Base-by-base conservation (phyloP, 2,888 invertebrate species). In the Notodonta ziczac region DNA sequence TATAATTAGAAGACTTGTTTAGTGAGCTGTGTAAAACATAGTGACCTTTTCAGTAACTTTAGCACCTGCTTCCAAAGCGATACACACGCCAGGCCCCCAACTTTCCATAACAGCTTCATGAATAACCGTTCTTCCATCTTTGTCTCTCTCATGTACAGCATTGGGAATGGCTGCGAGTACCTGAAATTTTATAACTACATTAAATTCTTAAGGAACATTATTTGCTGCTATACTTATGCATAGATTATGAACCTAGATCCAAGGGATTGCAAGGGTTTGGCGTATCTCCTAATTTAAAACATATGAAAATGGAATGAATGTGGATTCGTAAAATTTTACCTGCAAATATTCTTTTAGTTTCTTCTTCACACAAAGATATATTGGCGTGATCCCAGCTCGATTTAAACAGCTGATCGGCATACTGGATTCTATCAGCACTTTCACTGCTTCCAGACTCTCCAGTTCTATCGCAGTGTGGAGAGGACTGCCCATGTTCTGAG, bases 61-160 rank as follows among this genome's bases (percentile, higher is more conserved):
- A 24, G 90, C 88, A 14, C 87, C 86, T 13, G 86, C 82, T 74
- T 90, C 87, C 58, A 93, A 75, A 4, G 90, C 78, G 2, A 90
- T 73, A 48, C 78, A 77, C 2, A 89, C 87, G 4, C 91, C 90
- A 12, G 82, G 71, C 35, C 74, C 72, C 90, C 92, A 92, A 53
- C 78, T 79, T 2, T 73, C 73, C 13, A 82, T 67, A 2, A 92
- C 82, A 0, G 91, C 88, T 39, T 79, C 63, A 66, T 90, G 89
- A 2, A 93, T 78, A 7, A 91, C 85, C 4, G 91, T 89, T 35
- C 82, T 79, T 3, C 87, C 87, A n/a, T 80, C 70, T 9, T 70
- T 72, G 66, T 91, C 86, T 53, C 74, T 78, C 14, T 83, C 74
- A 58, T 90, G 63, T n/a, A 72, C 42, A 48, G 44, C 57, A 46